A percentile compares a stretch with the other conserved stretches of the same genome.
Evolutionary conservation across 1,140 invertebrate species (phyloP).

Genomic region (Batillaria attramentaria): DNA sequence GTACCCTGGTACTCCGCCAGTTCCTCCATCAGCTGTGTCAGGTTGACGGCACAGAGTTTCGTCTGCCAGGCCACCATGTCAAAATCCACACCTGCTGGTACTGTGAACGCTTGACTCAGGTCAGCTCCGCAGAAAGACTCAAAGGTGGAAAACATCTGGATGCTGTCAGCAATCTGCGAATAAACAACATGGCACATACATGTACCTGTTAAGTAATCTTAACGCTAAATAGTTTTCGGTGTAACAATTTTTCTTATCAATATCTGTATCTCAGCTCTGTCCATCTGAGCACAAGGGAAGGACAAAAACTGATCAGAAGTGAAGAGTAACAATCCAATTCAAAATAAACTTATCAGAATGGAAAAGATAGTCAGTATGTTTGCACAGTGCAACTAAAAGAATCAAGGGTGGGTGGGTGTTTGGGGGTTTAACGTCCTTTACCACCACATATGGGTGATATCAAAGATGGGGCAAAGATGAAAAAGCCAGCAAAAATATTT

Average conservation of each 20-base stretch:
- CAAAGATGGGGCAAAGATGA: too few species aligned
- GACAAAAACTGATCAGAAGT: background rate
- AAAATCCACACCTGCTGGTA: conserved; percentile 30
- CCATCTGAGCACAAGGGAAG: background rate
- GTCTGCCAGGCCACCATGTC: conserved; percentile 37
- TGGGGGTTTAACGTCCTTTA: too few species aligned
- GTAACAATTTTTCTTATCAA: too few species aligned
- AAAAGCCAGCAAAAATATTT: too few species aligned
- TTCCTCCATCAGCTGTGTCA: conserved; percentile 43
- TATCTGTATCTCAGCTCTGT: background rate
- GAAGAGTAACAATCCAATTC: background rate
- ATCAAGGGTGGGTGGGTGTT: too few species aligned
- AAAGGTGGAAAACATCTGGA: background rate
- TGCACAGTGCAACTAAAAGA: too few species aligned
- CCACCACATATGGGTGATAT: too few species aligned
- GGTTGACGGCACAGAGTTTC: conserved; percentile 45
- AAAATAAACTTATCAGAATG: too few species aligned
- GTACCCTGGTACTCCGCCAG: conserved; percentile 29
- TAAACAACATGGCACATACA: background rate
- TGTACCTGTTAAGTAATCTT: too few species aligned
- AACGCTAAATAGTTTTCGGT: too few species aligned
- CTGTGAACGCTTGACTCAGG: conserved; percentile 19
- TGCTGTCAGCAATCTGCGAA: conserved; percentile 2
- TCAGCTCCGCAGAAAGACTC: conserved; percentile 30
- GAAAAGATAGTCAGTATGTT: too few species aligned